These are phyloP conservation scores for Heteromormyrus szaboi DNA, from an alignment of 2,797 vertebrate species.

Conservation along the genomic window DNA sequence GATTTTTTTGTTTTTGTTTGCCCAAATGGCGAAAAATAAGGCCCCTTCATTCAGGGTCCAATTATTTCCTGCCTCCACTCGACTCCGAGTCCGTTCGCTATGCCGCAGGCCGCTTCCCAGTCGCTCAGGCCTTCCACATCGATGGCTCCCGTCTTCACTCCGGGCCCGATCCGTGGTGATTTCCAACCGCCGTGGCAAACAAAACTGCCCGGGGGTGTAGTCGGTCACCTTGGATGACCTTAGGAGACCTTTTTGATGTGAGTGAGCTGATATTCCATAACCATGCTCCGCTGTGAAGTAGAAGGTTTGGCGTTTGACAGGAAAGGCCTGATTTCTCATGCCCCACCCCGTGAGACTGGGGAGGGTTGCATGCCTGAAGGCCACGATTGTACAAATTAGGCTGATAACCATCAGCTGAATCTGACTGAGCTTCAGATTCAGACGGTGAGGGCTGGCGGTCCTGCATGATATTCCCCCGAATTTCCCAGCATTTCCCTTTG, in stretches of 20 bases:
- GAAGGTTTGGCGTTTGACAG: neutral
- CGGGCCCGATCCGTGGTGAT: neutral
- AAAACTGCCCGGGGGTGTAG: neutral
- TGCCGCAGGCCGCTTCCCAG: neutral
- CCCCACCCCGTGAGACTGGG: constrained; percentile 9
- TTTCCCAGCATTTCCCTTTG: neutral
- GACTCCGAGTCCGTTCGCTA: neutral
- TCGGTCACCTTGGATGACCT: neutral
- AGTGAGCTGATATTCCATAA: neutral
- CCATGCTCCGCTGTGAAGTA: neutral
- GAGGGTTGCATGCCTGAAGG: neutral
- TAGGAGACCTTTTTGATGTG: neutral
- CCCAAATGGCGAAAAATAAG: neutral
- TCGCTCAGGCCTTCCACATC: constrained; percentile 15
- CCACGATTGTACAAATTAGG: constrained; percentile 36
- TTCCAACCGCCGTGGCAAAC: neutral
- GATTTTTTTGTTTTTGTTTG: neutral
- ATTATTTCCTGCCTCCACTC: neutral
- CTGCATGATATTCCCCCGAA: neutral
- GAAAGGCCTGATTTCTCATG: neutral
- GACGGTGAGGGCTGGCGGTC: constrained; percentile 26
- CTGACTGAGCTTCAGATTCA: constrained; percentile 33
- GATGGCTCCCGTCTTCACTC: constrained; percentile 27
- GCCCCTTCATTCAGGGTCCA: neutral
- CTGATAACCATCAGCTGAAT: constrained; percentile 43